These are phyloP conservation scores for Callaeas wilsoni DNA, from an alignment of 2,113 vertebrate genomes.

Conservation along the genomic window DNA sequence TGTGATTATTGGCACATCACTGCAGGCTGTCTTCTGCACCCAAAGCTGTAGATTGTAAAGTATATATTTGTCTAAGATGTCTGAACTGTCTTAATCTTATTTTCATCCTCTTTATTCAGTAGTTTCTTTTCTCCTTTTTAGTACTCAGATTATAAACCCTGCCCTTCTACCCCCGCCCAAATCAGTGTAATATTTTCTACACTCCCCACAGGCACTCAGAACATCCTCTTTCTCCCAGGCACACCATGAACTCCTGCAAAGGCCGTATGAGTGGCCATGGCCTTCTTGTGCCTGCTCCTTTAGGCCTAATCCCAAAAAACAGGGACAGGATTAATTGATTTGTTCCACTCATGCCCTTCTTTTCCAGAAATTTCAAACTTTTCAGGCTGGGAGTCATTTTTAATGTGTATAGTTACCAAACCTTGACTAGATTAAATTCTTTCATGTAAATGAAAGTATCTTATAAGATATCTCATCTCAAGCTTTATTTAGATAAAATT, in stretches of 20 bases:
- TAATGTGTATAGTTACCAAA: not conserved
- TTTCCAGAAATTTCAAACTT: not conserved
- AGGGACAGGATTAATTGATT: not conserved
- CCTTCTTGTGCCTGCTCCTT: not conserved
- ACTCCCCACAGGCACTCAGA: not conserved
- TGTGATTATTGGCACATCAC: not conserved
- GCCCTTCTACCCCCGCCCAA: not conserved
- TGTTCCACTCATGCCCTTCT: not conserved
- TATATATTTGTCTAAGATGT: not conserved
- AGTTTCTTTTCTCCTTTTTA: not conserved
- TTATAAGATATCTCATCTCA: not conserved
- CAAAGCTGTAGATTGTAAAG: not conserved
- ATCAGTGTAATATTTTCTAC: not conserved
- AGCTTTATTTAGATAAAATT: not conserved
- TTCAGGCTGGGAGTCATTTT: not conserved
- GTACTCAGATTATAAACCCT: not conserved
- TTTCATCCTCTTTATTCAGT: not conserved
- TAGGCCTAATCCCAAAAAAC: not conserved
- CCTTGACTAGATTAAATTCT: not conserved
- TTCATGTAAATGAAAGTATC: not conserved
- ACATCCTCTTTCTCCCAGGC: not conserved
- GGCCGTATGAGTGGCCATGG: accelerated
- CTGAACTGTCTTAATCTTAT: not conserved
- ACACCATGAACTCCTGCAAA: not conserved
- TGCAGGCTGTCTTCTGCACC: not conserved